Percentiles rank a stretch among this genome's conserved stretches.
Evolutionary conservation across 2,113 vertebrate species (phyloP).

Genomic region (Trichechus manatus): DNA sequence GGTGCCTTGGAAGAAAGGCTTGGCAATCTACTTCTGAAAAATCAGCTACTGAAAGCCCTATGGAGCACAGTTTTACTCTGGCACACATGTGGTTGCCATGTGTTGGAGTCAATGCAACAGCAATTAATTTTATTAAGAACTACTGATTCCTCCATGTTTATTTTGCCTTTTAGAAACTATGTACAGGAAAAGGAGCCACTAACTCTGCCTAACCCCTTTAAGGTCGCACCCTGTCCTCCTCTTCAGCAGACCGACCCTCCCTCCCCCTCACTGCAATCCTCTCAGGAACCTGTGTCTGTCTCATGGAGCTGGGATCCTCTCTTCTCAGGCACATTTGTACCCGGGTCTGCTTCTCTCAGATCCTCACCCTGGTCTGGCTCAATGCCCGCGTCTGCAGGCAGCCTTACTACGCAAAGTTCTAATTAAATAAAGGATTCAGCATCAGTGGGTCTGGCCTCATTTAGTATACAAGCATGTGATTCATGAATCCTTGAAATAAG

Average conservation of each 20-base stretch:
- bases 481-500: background rate
- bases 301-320: background rate
- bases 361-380: background rate
- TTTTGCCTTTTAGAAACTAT: background rate
- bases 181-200: background rate
- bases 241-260: no score
- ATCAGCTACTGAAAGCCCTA: no score
- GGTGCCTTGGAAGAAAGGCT: no score
- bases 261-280: background rate
- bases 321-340: rapidly evolving
- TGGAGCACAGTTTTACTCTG: no score
- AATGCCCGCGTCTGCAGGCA: background rate
- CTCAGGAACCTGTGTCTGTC: background rate
- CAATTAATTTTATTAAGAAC: background rate
- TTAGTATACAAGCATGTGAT: background rate
- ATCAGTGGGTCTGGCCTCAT: background rate
- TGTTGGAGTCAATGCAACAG: no score
- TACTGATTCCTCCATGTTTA: background rate
- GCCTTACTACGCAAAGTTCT: background rate
- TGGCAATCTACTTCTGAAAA: no score
- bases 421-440: background rate
- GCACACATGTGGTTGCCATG: no score
- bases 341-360: background rate
- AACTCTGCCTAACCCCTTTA: background rate
- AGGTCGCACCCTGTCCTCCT: no score